phyloP scores from a whole-genome alignment of 2,888 invertebrate species.

The Metallyticus violacea region DNA sequence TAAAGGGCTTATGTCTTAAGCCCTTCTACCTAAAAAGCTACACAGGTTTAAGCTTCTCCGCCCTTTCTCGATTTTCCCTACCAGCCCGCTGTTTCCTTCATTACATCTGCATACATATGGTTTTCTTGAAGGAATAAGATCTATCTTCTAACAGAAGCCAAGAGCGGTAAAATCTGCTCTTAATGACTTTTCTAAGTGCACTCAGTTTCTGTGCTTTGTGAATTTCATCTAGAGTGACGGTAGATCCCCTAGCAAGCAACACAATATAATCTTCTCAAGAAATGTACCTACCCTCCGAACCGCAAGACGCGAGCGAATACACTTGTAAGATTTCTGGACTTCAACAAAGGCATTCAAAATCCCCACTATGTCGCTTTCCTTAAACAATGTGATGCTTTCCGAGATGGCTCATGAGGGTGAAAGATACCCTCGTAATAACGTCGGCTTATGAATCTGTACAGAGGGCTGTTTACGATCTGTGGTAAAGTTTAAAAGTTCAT shows the following conservation, averaged over 20 bases:
- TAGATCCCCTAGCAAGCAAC: no score
- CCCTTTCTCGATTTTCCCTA: no score
- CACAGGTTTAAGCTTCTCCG: neutral
- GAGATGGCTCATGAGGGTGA: no score
- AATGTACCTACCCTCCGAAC: no score
- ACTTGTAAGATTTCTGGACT: neutral
- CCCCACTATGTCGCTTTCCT: neutral
- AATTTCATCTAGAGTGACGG: neutral
- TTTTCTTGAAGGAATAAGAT: conserved; percentile 24
- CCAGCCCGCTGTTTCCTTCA: no score
- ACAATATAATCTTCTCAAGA: neutral
- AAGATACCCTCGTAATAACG: no score
- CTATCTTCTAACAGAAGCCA: neutral
- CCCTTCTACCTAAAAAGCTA: neutral
- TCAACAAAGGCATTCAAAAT: neutral
- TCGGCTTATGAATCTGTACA: no score
- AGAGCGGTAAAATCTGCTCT: conserved; percentile 22
- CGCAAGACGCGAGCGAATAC: no score
- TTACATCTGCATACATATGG: conserved; percentile 30
- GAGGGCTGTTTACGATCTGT: no score
- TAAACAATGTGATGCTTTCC: neutral
- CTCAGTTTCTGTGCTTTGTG: conserved; percentile 26
- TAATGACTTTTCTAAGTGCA: conserved; percentile 33
- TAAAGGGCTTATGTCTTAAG: neutral
- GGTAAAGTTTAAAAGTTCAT: no score